Evolutionary conservation across 2,888 invertebrate species (phyloP).

Genomic region (Bombylius discolor): DNA sequence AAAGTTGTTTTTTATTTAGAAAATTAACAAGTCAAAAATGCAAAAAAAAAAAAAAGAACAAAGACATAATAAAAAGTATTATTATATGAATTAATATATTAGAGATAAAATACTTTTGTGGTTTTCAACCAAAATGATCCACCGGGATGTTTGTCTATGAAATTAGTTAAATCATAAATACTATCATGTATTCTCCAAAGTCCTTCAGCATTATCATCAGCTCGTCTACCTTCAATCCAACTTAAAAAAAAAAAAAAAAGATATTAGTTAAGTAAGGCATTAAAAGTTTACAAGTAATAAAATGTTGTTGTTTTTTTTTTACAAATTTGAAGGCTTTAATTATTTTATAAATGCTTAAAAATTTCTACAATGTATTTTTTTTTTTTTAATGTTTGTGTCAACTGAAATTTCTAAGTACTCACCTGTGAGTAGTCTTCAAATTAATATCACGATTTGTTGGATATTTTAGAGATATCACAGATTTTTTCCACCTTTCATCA

Average conservation of each 20-base stretch:
- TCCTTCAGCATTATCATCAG: conserved; percentile 57
- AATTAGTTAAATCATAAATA: conserved; percentile 72
- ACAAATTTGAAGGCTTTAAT: too few species aligned
- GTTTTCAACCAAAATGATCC: conserved; percentile 59
- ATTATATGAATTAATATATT: too few species aligned
- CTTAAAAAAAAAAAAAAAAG: too few species aligned
- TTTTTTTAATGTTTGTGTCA: too few species aligned
- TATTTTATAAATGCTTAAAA: too few species aligned
- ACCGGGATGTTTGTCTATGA: conserved; percentile 69
- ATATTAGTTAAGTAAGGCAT: too few species aligned
- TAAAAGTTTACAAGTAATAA: too few species aligned
- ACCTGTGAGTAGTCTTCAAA: conserved; percentile 5
- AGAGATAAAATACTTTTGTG: conserved; percentile 42
- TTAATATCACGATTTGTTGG: conserved; percentile 11
- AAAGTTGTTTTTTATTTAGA: too few species aligned
- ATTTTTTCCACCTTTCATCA: conserved; percentile 7
- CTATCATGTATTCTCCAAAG: conserved; percentile 62
- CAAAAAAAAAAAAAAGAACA: background rate
- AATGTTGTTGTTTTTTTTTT: too few species aligned
- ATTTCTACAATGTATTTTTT: too few species aligned
- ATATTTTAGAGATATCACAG: conserved; percentile 11
- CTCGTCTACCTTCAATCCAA: conserved; percentile 51
- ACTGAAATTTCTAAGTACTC: background rate
- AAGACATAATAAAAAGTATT: too few species aligned
- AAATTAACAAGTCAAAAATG: background rate